A percentile compares a stretch with the other conserved stretches of the same genome.
Conservation (phyloP, 2,113 vertebrate species). For the Sander lucioperca region DNA sequence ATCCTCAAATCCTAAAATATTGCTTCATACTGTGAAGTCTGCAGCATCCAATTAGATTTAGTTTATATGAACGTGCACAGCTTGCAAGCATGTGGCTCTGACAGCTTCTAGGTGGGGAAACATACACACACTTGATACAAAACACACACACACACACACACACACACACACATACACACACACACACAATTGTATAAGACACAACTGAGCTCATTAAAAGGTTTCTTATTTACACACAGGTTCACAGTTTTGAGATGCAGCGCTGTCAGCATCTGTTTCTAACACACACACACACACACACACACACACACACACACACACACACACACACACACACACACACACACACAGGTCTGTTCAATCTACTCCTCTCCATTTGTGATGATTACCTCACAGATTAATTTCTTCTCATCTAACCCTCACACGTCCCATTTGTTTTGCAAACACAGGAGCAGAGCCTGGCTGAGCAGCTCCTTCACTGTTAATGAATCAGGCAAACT, state of each 20-base stretch:
- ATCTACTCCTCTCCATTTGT: constrained; percentile 25
- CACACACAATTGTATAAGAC: not conserved
- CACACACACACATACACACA: not conserved
- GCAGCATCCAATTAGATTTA: constrained; percentile 42
- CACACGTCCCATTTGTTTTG: constrained; percentile 35
- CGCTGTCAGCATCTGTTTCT: too few species aligned
- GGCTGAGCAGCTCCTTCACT: constrained; percentile 35
- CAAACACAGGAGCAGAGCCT: constrained; percentile 41
- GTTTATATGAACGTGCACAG: constrained; percentile 77
- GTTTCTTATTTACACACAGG: too few species aligned
- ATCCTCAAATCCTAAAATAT: constrained; percentile 56
- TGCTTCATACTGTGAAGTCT: constrained; percentile 42
- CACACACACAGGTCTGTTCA: not conserved
- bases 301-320: constrained; percentile 3
- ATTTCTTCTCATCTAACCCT: constrained; percentile 54
- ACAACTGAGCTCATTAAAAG: too few species aligned
- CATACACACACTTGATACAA: not conserved
- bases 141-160: constrained; percentile 5
- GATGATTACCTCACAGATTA: constrained; percentile 37
- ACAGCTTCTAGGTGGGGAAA: constrained; percentile 82
- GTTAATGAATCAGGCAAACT: constrained; percentile 31
- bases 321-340: constrained; percentile 14
- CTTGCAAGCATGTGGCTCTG: constrained; percentile 91
- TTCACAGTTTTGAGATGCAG: too few species aligned
- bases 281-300: too few species aligned